Evolutionary conservation across 2,797 vertebrate genomes (phyloP).

Genomic region (Danio jaintianensis): DNA sequence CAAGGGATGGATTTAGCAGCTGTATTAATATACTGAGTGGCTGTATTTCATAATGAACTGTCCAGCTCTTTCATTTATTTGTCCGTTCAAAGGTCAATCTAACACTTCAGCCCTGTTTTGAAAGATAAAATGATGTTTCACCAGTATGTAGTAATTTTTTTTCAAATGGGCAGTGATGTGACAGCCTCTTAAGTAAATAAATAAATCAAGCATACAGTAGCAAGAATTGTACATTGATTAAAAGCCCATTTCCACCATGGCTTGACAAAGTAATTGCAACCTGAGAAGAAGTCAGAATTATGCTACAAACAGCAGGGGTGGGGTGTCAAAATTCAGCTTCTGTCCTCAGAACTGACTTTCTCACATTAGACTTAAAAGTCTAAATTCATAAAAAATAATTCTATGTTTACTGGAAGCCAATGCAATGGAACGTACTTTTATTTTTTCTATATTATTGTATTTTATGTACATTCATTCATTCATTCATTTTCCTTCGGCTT

Average conservation of each 20-base stretch:
- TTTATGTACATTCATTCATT: no score
- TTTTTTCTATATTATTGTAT: no score
- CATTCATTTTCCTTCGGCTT: no score
- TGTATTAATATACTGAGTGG: not conserved
- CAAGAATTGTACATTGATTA: not conserved
- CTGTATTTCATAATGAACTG: not conserved
- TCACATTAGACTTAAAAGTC: no score
- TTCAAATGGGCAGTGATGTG: not conserved
- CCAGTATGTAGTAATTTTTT: not conserved
- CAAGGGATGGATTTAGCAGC: not conserved
- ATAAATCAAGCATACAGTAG: not conserved
- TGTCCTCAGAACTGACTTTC: no score
- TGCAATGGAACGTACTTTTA: no score
- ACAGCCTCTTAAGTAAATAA: not conserved
- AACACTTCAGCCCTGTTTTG: not conserved
- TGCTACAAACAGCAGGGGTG: no score
- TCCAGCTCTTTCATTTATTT: not conserved
- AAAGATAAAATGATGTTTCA: not conserved
- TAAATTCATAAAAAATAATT: no score
- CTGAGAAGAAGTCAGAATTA: no score
- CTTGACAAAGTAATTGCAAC: no score
- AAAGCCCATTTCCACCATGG: not conserved
- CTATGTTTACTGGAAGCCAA: no score
- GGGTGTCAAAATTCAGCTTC: no score
- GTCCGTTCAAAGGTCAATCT: constrained; percentile 17